phyloP scores from a whole-genome alignment of 2,113 vertebrate genomes.

The Centropus bengalensis region DNA sequence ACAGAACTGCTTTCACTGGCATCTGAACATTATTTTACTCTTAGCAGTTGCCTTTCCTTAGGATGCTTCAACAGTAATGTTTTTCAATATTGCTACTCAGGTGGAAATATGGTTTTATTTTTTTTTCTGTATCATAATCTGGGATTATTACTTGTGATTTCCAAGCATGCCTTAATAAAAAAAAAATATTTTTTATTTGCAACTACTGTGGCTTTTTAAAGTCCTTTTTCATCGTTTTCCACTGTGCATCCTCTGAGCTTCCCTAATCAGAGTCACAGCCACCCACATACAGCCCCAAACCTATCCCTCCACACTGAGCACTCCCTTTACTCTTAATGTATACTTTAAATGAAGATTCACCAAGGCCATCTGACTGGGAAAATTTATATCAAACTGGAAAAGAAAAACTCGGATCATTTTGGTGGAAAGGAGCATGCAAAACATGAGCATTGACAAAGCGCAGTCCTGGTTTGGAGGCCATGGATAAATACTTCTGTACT shows the following conservation, averaged over 20 bases:
- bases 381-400: background rate
- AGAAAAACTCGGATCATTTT: background rate
- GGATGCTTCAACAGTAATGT: background rate
- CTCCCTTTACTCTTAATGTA: background rate
- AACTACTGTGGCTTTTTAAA: background rate
- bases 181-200: background rate
- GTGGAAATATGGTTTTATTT: background rate
- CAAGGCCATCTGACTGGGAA: background rate
- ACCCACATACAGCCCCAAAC: fast-evolving
- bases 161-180: background rate
- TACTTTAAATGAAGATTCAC: background rate
- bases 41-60: background rate
- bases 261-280: background rate
- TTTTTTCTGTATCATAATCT: background rate
- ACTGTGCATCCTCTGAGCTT: background rate
- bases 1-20: background rate
- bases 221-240: background rate
- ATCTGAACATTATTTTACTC: background rate
- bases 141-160: background rate
- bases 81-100: background rate
- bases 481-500: conserved; percentile 62
- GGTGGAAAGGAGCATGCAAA: background rate
- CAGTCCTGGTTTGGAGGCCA: background rate
- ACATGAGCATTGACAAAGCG: background rate
- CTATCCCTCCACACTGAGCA: background rate